Conservation (phyloP, 2,797 vertebrate genomes). For the Euthynnus affinis region DNA sequence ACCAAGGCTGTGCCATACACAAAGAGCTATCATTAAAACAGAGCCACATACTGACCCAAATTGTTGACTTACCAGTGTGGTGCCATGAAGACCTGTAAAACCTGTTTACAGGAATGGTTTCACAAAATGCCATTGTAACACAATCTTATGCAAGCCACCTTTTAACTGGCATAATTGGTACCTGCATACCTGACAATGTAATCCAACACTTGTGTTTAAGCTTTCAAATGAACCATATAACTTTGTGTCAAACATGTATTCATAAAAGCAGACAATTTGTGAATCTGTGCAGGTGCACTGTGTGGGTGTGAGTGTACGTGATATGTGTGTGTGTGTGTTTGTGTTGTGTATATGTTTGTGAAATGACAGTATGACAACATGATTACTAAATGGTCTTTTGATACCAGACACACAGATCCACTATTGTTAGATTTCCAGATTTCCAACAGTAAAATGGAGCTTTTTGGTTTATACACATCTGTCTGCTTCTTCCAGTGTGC, state of each 20-base stretch:
- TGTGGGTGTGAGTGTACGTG: neutral
- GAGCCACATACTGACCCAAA: neutral
- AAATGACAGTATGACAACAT: neutral
- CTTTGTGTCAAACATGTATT: constrained; percentile 1
- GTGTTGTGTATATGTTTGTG: neutral
- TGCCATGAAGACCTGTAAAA: constrained; percentile 29
- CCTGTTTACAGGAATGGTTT: constrained; percentile 14
- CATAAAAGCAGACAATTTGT: neutral
- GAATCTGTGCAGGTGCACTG: neutral
- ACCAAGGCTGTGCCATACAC: neutral
- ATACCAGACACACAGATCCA: neutral
- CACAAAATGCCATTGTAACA: constrained; percentile 18
- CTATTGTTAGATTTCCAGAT: constrained; percentile 13
- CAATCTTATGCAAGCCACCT: neutral
- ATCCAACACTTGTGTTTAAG: neutral
- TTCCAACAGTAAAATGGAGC: neutral
- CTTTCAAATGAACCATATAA: neutral
- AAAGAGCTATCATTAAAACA: neutral
- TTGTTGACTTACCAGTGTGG: neutral
- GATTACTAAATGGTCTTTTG: neutral
- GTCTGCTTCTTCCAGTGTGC: constrained; percentile 4
- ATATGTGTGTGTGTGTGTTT: neutral
- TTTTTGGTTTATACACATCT: constrained; percentile 11
- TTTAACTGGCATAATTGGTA: neutral
- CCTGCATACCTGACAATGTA: neutral